Conservation (phyloP, 2,888 invertebrate genomes). For the Clepsis dumicolana region DNA sequence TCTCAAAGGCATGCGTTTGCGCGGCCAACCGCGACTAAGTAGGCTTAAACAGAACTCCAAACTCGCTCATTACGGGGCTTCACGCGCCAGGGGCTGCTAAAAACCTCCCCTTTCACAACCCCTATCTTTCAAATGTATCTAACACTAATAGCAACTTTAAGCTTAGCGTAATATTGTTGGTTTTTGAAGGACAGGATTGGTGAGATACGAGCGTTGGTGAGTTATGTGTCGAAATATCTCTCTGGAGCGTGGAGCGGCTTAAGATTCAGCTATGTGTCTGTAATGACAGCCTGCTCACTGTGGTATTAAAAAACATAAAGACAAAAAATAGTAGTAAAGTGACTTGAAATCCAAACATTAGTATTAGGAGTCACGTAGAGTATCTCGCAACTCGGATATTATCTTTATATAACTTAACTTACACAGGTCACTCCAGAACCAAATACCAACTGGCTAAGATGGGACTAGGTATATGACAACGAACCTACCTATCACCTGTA, state of each 20-base stretch:
- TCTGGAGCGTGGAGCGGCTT: not conserved
- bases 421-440: too few relatives aligned
- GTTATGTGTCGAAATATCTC: not conserved
- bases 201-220: not conserved
- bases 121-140: not conserved
- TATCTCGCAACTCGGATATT: too few relatives aligned
- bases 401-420: too few relatives aligned
- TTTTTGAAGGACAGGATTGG: not conserved
- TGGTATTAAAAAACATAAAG: not conserved
- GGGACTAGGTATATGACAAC: too few relatives aligned
- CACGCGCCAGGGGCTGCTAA: slow-evolving; percentile 10
- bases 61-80: slow-evolving; percentile 18
- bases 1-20: slow-evolving; percentile 4
- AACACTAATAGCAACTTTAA: not conserved
- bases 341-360: too few relatives aligned
- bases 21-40: slow-evolving; percentile 14
- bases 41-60: slow-evolving; percentile 20
- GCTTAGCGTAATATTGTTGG: not conserved
- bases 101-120: not conserved
- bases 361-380: too few relatives aligned
- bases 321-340: too few relatives aligned
- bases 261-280: slow-evolving; percentile 7
- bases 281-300: not conserved
- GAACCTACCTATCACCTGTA: too few relatives aligned
- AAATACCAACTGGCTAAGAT: too few relatives aligned